Base-by-base conservation (phyloP, 2,113 vertebrate species). In the Neomonachus schauinslandi region DNA sequence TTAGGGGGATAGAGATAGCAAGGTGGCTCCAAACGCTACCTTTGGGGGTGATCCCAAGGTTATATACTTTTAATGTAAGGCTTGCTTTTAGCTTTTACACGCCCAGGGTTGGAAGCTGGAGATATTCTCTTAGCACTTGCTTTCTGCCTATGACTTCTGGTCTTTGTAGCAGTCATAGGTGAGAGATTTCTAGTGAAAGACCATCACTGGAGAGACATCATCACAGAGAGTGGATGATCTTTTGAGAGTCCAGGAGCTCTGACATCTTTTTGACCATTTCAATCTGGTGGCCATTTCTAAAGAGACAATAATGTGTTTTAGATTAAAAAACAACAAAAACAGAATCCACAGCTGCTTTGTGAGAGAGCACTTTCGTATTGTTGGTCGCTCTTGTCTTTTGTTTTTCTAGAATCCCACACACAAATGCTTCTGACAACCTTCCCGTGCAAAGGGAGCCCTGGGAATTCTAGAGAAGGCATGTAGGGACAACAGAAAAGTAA, bases 341-440 rank as follows among this genome's bases (percentile, higher is more conserved):
- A 85, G 33, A 92, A 69, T 42, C 33, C 46, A 14, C 72, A 51
- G 33, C 57, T 92, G 55, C 39, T 86, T 95, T 57, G 61, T n/a
- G 92, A 92, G 84, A 51, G 4, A 71, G 33, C 4, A 42, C 33
- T 96, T 77, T 42, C 13, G 26, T 49, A 18, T 59, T 71, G 15
- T 36, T 39, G 46, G 51, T 31, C 14, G 26, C 61, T 86, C 90
- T 92, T 72, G 76, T 95, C 63, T 72, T 89, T 77, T n/a, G 53
- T 72, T 89, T 95, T 97, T 82, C 63, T 89, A 69, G 88, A 94
- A 91, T 84, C 51, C 10, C 65, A 89, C 83, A 51, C 55, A 57
- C 3, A 26, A 91, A 72, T 53, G 65, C 59, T 95, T 71, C 31
- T 71, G 36, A 57, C 83, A 87, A 49, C 16, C 26, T 83, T 87